Base-by-base conservation (phyloP, 23 tunicate genomes). In the Clavelina lepadiformis region DNA sequence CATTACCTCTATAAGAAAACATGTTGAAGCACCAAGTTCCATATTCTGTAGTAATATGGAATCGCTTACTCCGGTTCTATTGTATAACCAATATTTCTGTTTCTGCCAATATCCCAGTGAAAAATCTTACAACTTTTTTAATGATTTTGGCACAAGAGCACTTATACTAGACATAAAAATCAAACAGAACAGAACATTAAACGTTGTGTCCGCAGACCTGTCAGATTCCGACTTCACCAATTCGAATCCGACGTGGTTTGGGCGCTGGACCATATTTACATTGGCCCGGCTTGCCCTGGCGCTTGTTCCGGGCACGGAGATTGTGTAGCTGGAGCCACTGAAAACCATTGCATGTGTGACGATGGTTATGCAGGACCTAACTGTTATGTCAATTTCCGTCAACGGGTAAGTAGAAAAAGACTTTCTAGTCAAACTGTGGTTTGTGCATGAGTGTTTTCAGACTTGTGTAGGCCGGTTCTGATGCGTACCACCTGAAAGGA, bases 301-400 rank as follows among this genome's bases (percentile, higher is more conserved):
- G 89, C 89, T 23, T 89, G 97, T 65, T 70, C 75, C 0, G 97
- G 97, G 5, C 89, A 74, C 31, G 97, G 97, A 18, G 80, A 55
- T 22, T 89, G 97, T 61, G 62, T 80, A n/a, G 64, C 32, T 18
- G 34, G 30, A 2, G 46, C 46, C 30, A 51, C 24, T 18, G 63
- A 71, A 2, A 35, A 25, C 6, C 28, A 24, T 19, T 89, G 97
- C 32, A 13, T 51, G 0, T 88, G 96, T 74, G 97, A 89, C 33
- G 58, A 46, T 3, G 78, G 88, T 8, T 81, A 62, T 51, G 30
- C 62, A 29, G 78, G 78, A 54, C 67, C 72, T 8, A 75, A 75
- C 44, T 89, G 97, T 59, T 68, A 69, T 37, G 49, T 15, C n/a
- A n/a, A n/a, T n/a, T n/a, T n/a, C n/a, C n/a, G n/a, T n/a, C n/a